Conservation (phyloP, 2,888 invertebrate genomes). For the Drosophila kambysellisi region DNA sequence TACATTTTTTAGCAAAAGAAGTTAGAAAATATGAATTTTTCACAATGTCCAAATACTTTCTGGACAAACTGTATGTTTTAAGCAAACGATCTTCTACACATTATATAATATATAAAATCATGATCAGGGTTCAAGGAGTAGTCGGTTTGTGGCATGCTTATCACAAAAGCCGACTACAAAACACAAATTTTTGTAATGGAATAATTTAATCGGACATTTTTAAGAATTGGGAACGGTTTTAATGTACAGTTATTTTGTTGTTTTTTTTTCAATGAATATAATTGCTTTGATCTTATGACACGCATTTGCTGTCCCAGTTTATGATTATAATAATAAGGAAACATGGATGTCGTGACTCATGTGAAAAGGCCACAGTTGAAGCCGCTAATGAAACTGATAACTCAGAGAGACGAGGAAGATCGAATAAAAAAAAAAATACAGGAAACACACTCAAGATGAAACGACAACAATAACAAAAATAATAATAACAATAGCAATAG, state of each 20-base stretch:
- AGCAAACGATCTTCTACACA: neutral
- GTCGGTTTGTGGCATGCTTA: neutral
- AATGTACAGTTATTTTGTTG: neutral
- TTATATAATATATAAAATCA: neutral
- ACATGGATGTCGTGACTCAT: slow-evolving; percentile 23
- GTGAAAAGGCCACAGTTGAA: slow-evolving; percentile 9
- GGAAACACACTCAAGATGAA: slow-evolving; percentile 43
- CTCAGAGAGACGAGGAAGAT: slow-evolving; percentile 12
- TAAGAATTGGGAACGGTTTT: neutral
- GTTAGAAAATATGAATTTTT: no score
- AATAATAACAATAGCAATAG: slow-evolving; percentile 19
- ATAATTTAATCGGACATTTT: neutral
- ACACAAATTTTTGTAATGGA: neutral
- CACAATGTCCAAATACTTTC: no score
- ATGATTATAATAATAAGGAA: slow-evolving; percentile 13
- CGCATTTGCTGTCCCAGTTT: slow-evolving; percentile 27
- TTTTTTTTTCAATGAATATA: neutral
- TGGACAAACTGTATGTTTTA: no score
- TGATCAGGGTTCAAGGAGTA: neutral
- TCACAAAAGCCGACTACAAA: neutral
- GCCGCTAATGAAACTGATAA: slow-evolving; percentile 3
- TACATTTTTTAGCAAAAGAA: no score
- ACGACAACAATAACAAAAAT: slow-evolving; percentile 17
- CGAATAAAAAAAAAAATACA: slow-evolving; percentile 25
- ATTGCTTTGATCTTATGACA: slow-evolving; percentile 38